Evolutionary conservation across 2,113 vertebrate genomes (phyloP), one percentile per base, ranked within the genome.

Genomic region (Solenodon paradoxus): DNA sequence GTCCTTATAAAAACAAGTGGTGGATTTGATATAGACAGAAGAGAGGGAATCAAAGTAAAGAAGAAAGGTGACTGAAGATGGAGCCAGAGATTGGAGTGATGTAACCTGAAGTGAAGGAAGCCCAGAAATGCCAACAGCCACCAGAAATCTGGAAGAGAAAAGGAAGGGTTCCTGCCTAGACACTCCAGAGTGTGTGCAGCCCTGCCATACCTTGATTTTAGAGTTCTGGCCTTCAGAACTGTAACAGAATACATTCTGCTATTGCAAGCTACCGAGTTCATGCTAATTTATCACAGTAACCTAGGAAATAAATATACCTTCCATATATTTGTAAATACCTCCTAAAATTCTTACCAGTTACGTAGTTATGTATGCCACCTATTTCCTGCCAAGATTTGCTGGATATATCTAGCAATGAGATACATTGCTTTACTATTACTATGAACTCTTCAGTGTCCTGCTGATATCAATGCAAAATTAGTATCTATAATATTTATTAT

Each of bases 341-440:
- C 35, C 87, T 82, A 64, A 84, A 92, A 83, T 28, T 75, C 57
- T 88, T 20, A 7, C 38, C 66, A 74, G 7, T 40, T 63, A 74
- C 38, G 24, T 26, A 22, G 32, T 81, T 74, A 42, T 42, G 4
- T 17, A 11, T 61, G 35, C 24, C 20, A 32, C 57, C 7, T 9
- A 13, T 85, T 30, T 88, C 53, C 75, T 92, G 63, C 80, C 38
- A 79, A 92, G 30, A 68, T 64, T 63, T 59, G 3, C 47, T 32
- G 15, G 53, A 42, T 72, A 4, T 45, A 79, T 55, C 47, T 79
- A 35, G 10, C 49, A 92, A 51, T 88, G 66, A 47, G 11, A 9
- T n/a, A n/a, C 9, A 90, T 42, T 24, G 28, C 59, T 51, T 97
- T 63, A 38, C 68, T 51, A 53, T 53, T 94, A 49, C 74, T 95